These are phyloP conservation scores for Pteronotus mesoamericanus DNA, from an alignment of 2,797 vertebrate species.

Conservation along the genomic window DNA sequence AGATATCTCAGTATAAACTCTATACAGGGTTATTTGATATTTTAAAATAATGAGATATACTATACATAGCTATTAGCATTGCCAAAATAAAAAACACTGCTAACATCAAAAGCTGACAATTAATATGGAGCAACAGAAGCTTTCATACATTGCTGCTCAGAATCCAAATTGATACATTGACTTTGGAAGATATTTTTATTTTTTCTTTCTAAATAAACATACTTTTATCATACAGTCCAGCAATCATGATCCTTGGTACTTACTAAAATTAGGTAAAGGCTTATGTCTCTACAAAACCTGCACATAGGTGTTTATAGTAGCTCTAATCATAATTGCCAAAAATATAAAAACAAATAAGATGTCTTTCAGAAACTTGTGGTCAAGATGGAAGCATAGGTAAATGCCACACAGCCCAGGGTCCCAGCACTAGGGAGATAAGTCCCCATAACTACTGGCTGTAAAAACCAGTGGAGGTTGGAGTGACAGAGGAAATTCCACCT, in stretches of 20 bases:
- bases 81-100: not conserved
- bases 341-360: not conserved
- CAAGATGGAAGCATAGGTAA: too few relatives aligned
- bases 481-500: too few relatives aligned
- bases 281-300: not conserved
- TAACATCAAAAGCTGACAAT: not conserved
- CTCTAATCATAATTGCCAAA: not conserved
- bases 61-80: not conserved
- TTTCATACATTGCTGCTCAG: not conserved
- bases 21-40: not conserved
- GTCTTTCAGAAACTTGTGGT: not conserved
- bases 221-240: not conserved
- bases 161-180: not conserved
- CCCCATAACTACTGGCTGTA: too few relatives aligned
- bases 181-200: not conserved
- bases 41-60: not conserved
- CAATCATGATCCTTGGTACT: not conserved
- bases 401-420: too few relatives aligned
- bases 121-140: not conserved
- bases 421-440: too few relatives aligned
- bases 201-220: not conserved
- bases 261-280: not conserved
- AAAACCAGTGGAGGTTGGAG: too few relatives aligned
- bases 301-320: not conserved
- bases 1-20: not conserved